Evolutionary conservation across 1,140 invertebrate genomes (phyloP).

Genomic region (Planococcus citri): DNA sequence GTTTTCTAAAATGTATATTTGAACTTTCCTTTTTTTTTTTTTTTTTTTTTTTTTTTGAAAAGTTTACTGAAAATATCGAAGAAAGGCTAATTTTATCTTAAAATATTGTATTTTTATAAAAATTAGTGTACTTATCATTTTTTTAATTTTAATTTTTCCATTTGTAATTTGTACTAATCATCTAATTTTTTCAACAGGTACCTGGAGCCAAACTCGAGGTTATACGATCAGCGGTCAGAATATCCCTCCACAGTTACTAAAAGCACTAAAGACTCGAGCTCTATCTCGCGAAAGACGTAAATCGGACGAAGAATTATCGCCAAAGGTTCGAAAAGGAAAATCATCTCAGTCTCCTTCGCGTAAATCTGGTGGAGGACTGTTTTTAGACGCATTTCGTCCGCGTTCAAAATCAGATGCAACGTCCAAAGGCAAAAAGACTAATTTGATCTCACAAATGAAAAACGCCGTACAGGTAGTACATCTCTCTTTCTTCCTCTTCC

Average conservation of each 20-base stretch:
- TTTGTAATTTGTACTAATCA: too few relatives aligned
- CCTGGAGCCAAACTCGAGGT: conserved; percentile 23
- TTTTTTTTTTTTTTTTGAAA: too few relatives aligned
- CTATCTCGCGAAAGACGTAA: conserved; percentile 35
- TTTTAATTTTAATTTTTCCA: too few relatives aligned
- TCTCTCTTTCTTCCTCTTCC: too few relatives aligned
- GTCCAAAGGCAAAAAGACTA: conserved; percentile 43
- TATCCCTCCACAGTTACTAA: not conserved
- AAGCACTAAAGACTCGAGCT: not conserved
- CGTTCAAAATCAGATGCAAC: conserved; percentile 65
- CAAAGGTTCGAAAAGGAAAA: conserved; percentile 25
- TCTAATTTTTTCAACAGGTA: conserved; percentile 19
- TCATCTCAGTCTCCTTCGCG: conserved; percentile 34
- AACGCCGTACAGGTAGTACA: conserved; percentile 53
- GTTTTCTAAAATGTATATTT: too few relatives aligned
- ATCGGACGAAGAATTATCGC: conserved; percentile 35
- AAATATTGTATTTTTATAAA: too few relatives aligned
- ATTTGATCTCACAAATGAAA: conserved; percentile 66
- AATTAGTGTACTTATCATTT: too few relatives aligned
- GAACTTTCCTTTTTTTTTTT: too few relatives aligned
- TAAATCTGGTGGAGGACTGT: conserved; percentile 38
- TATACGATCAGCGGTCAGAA: not conserved
- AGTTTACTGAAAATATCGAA: too few relatives aligned
- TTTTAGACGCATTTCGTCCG: conserved; percentile 75
- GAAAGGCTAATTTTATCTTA: too few relatives aligned